A percentile compares a stretch with the other conserved stretches of the same genome.
Evolutionary conservation across 2,888 invertebrate genomes (phyloP).

Genomic region (Diloba caeruleocephala): DNA sequence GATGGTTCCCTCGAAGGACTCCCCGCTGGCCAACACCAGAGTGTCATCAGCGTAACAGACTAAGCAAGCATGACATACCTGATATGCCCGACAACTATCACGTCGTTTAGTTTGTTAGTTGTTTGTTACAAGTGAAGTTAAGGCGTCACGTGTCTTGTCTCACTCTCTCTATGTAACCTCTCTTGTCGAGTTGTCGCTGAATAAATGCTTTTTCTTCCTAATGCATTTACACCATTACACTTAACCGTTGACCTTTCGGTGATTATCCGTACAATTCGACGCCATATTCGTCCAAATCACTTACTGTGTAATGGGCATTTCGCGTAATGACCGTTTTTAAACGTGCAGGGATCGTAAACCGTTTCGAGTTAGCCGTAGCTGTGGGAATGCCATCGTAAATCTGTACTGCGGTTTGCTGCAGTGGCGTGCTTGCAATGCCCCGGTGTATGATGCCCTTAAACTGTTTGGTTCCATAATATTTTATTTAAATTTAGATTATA

Average conservation of each 20-base stretch:
- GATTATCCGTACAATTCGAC: constrained; percentile 11
- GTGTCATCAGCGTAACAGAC: too few relatives aligned
- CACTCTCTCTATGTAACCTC: too few relatives aligned
- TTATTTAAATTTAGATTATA: too few relatives aligned
- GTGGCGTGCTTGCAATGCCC: constrained; percentile 8
- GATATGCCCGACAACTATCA: too few relatives aligned
- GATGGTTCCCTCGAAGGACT: too few relatives aligned
- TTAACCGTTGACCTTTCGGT: constrained; percentile 19
- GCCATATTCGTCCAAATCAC: constrained; percentile 27
- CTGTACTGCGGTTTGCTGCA: constrained; percentile 20
- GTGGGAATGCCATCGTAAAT: constrained; percentile 43
- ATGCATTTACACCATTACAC: constrained; percentile 10
- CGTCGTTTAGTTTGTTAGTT: too few relatives aligned
- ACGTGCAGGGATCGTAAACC: constrained; percentile 30
- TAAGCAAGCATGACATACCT: too few relatives aligned
- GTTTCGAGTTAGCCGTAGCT: constrained; percentile 15
- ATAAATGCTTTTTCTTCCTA: too few relatives aligned
- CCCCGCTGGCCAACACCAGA: too few relatives aligned
- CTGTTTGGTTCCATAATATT: constrained; percentile 4
- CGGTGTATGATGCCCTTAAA: constrained; percentile 13
- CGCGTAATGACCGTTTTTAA: constrained; percentile 45
- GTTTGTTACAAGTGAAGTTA: too few relatives aligned
- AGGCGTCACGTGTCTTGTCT: too few relatives aligned
- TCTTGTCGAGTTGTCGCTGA: too few relatives aligned
- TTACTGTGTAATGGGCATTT: constrained; percentile 42